Evolutionary conservation across 2,888 invertebrate genomes (phyloP).

Genomic region (Vannuccia rotundouncinata): DNA sequence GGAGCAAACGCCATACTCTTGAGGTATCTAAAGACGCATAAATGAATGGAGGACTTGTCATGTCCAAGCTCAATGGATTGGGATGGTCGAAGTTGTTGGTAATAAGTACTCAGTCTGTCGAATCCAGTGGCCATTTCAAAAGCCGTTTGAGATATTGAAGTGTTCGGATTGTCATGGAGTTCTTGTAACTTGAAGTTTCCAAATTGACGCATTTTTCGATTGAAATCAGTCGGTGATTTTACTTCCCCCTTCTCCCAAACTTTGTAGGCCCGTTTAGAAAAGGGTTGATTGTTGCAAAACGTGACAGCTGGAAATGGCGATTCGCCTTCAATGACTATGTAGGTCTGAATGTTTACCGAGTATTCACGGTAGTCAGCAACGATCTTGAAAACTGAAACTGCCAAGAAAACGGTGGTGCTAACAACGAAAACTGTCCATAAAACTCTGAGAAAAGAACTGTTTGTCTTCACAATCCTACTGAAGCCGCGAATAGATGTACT

Average conservation of each 20-base stretch:
- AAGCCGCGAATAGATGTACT: constrained; percentile 38
- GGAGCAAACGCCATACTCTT: constrained; percentile 8
- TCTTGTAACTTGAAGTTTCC: background rate
- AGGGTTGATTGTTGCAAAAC: constrained; percentile 40
- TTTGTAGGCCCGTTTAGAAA: constrained; percentile 38
- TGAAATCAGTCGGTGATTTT: constrained; percentile 32
- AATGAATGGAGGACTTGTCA: constrained; percentile 25
- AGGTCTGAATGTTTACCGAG: constrained; percentile 39
- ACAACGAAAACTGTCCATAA: constrained; percentile 38
- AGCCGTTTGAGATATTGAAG: background rate
- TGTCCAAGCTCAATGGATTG: constrained; percentile 11
- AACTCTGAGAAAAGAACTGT: constrained; percentile 34
- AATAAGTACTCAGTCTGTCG: constrained; percentile 26
- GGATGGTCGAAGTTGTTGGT: background rate
- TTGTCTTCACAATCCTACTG: constrained; percentile 36
- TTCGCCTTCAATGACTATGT: constrained; percentile 36
- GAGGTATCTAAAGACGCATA: constrained; percentile 1
- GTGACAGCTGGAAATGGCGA: constrained; percentile 39
- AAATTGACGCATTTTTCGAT: background rate
- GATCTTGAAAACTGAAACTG: constrained; percentile 35
- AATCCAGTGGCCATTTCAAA: constrained; percentile 1
- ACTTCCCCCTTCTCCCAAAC: constrained; percentile 24
- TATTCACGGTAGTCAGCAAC: constrained; percentile 37
- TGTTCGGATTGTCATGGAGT: background rate
- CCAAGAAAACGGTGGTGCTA: constrained; percentile 31